A percentile compares a stretch with the other conserved stretches of the same genome.
Evolutionary conservation across 1,140 invertebrate species (phyloP).

Genomic region (Drosophila guanche): DNA sequence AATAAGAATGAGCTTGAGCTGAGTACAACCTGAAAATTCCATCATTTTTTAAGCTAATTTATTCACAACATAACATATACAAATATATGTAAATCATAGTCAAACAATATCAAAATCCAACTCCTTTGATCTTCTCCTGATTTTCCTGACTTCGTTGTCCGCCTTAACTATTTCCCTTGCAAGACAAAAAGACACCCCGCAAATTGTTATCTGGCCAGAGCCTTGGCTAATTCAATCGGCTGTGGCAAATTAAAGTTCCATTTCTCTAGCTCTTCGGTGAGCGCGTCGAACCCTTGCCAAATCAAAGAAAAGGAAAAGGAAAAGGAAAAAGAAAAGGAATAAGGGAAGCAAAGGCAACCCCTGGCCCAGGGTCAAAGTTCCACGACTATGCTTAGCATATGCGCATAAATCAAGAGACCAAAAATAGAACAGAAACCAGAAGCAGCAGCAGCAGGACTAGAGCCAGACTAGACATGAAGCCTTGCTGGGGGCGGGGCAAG

Average conservation of each 20-base stretch:
- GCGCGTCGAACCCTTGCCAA: conserved; percentile 64
- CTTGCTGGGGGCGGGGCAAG: conserved; percentile 30
- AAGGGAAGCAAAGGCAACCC: conserved; percentile 44
- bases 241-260: conserved; percentile 78
- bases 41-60: too few relatives aligned
- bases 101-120: too few relatives aligned
- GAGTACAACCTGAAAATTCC: too few relatives aligned
- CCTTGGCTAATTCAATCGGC: conserved; percentile 75
- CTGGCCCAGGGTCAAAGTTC: conserved; percentile 63
- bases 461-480: conserved; percentile 29
- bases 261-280: conserved; percentile 45
- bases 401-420: conserved; percentile 74
- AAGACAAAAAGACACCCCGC: not conserved
- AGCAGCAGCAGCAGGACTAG: too few relatives aligned
- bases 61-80: too few relatives aligned
- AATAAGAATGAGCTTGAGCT: too few relatives aligned
- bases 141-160: too few relatives aligned
- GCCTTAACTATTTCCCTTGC: too few relatives aligned
- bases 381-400: conserved; percentile 62
- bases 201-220: conserved; percentile 20
- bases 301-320: conserved; percentile 33
- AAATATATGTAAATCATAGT: too few relatives aligned
- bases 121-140: too few relatives aligned
- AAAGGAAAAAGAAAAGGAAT: not conserved
- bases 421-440: conserved; percentile 5